phyloP scores from a whole-genome alignment of 2,113 vertebrate species.

The Pseudolaguvia tuberculata region DNA sequence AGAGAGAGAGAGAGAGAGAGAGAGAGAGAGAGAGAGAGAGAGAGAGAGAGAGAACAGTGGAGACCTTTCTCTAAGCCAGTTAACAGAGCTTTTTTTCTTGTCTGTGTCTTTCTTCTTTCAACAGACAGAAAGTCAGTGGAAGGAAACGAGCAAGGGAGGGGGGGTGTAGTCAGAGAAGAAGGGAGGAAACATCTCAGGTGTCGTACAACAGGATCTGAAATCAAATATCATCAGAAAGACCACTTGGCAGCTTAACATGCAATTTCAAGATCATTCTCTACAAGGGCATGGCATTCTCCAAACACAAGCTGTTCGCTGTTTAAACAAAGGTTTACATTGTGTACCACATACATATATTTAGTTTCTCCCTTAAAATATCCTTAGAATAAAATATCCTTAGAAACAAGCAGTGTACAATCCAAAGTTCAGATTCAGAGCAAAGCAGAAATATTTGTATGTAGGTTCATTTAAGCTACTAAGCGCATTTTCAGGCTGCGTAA shows the following conservation, averaged over 20 bases:
- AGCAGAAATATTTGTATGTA: slow-evolving; percentile 46
- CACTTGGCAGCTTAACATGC: slow-evolving; percentile 20
- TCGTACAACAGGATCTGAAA: slow-evolving; percentile 47
- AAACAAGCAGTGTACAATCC: slow-evolving; percentile 20
- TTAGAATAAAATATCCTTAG: neutral
- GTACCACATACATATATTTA: neutral
- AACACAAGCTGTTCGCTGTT: slow-evolving; percentile 9
- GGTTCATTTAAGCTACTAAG: slow-evolving; percentile 9
- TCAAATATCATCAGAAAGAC: slow-evolving; percentile 47
- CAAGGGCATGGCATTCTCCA: slow-evolving; percentile 9
- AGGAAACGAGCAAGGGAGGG: neutral
- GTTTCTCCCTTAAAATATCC: neutral
- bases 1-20: too few species aligned
- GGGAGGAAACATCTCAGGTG: slow-evolving; percentile 44
- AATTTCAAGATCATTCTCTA: slow-evolving; percentile 34
- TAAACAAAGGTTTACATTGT: neutral
- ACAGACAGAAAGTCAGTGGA: slow-evolving; percentile 44
- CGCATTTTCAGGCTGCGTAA: slow-evolving; percentile 43
- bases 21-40: too few species aligned
- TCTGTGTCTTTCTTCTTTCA: slow-evolving; percentile 54
- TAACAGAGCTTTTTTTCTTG: slow-evolving; percentile 70
- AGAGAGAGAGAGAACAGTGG: slow-evolving; percentile 65
- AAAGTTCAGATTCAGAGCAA: neutral
- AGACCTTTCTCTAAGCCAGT: slow-evolving; percentile 60
- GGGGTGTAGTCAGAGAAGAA: neutral